These are phyloP conservation scores for Stenodera caucasica DNA, from an alignment of 2,888 invertebrate genomes.

Conservation along the genomic window DNA sequence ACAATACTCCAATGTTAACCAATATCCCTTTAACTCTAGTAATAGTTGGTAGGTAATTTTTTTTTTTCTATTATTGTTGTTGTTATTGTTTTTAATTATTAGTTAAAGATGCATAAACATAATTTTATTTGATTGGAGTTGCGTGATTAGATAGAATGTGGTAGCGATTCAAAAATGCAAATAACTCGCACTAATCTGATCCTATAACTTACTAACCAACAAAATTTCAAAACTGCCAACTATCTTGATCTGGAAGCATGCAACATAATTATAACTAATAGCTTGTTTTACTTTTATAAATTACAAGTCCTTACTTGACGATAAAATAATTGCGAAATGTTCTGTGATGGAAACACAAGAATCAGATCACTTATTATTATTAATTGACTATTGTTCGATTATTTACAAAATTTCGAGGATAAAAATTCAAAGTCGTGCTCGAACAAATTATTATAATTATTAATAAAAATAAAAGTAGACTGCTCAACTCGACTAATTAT, in stretches of 20 bases:
- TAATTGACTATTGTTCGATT: too few relatives aligned
- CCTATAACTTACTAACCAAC: constrained; percentile 54
- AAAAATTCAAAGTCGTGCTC: constrained; percentile 15
- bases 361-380: too few relatives aligned
- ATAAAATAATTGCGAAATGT: constrained; percentile 1
- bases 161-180: constrained; percentile 47
- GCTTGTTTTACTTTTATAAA: constrained; percentile 51
- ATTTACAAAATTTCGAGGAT: too few relatives aligned
- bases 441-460: constrained; percentile 22
- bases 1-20: constrained; percentile 50
- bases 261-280: constrained; percentile 55
- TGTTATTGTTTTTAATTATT: too few relatives aligned
- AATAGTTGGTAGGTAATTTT: too few relatives aligned
- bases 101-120: constrained; percentile 40
- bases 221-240: constrained; percentile 49
- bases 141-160: constrained; percentile 38
- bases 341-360: not conserved
- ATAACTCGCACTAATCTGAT: constrained; percentile 52
- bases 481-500: constrained; percentile 18
- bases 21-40: too few relatives aligned
- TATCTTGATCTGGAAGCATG: constrained; percentile 52
- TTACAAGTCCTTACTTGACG: constrained; percentile 36
- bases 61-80: too few relatives aligned
- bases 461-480: constrained; percentile 19
- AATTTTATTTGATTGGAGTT: constrained; percentile 45